Percentiles rank a stretch among this genome's conserved stretches.
Evolutionary conservation across 2,113 vertebrate species (phyloP).

Genomic region (Pantherophis guttatus): DNA sequence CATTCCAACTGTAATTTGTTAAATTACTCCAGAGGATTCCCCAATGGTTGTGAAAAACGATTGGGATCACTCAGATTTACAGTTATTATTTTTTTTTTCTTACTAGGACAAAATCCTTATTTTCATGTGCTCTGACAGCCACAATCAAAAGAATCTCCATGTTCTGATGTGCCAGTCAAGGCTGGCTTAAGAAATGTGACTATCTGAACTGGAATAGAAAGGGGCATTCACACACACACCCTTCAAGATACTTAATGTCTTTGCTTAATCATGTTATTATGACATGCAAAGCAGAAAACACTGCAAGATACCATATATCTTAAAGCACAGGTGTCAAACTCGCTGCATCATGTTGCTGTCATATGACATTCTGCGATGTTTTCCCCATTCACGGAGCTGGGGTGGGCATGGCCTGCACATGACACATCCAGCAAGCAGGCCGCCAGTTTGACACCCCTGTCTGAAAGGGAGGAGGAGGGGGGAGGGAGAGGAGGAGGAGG

Average conservation of each 20-base stretch:
- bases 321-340: not conserved
- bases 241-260: not conserved
- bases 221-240: not conserved
- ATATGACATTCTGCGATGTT: no score
- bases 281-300: not conserved
- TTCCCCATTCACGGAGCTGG: no score
- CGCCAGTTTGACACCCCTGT: not conserved
- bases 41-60: not conserved
- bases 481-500: not conserved
- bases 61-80: not conserved
- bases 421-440: no score
- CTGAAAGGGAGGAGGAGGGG: not conserved
- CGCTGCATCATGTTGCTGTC: no score
- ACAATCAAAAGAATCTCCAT: not conserved
- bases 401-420: no score
- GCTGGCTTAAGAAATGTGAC: not conserved
- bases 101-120: not conserved
- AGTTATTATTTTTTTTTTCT: not conserved
- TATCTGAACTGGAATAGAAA: not conserved
- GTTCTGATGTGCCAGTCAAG: not conserved
- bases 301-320: not conserved
- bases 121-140: not conserved
- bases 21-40: not conserved
- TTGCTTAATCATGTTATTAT: not conserved
- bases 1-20: not conserved